Percentiles rank a stretch among this genome's conserved stretches.
These are phyloP conservation scores for Dipodomys stephensi DNA, from an alignment of 2,113 vertebrate genomes.

Conservation along the genomic window DNA sequence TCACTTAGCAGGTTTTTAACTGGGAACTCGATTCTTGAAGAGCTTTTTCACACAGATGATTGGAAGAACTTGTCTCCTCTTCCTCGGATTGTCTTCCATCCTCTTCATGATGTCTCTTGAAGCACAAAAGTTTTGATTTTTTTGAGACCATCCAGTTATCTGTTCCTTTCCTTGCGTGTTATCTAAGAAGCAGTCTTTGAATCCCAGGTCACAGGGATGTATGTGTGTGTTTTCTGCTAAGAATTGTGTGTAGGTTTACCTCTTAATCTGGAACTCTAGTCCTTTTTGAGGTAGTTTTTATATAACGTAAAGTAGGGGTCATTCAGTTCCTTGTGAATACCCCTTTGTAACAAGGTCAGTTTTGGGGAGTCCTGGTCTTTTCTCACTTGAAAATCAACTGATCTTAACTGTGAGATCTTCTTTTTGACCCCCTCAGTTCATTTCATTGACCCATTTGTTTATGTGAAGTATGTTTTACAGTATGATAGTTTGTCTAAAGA, in stretches of 20 bases:
- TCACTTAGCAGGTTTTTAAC: background rate
- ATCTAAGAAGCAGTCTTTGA: background rate
- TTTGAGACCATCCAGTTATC: background rate
- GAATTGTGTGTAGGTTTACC: background rate
- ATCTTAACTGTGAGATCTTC: background rate
- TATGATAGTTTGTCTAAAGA: background rate
- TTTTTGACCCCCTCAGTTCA: background rate
- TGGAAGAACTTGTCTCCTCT: background rate
- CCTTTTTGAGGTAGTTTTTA: background rate
- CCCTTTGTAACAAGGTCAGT: background rate
- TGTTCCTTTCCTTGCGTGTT: background rate
- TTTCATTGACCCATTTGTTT: background rate
- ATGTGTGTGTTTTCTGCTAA: background rate
- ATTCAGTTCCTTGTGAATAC: background rate
- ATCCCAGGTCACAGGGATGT: background rate
- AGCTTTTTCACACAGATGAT: background rate
- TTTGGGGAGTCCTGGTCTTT: background rate
- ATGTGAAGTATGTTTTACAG: background rate
- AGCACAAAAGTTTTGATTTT: background rate
- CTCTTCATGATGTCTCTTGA: background rate
- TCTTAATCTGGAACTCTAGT: background rate
- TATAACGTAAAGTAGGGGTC: background rate
- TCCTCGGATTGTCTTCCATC: background rate
- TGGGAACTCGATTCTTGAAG: background rate
- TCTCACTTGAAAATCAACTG: background rate